Evolutionary conservation across 1,140 invertebrate species (phyloP).

Genomic region (Colletes latitarsis): DNA sequence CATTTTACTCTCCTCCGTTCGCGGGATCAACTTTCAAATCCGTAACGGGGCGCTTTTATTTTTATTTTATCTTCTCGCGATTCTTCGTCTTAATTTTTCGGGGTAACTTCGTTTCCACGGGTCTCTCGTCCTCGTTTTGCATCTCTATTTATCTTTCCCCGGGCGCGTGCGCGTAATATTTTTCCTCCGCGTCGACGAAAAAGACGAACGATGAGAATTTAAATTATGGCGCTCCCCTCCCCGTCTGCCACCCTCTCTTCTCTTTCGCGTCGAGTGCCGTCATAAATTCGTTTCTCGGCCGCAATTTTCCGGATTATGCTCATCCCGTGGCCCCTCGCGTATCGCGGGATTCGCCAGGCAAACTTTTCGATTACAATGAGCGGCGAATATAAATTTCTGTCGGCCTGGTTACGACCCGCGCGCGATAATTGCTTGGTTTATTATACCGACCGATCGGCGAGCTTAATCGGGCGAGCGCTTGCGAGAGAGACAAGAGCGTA

Average conservation of each 20-base stretch:
- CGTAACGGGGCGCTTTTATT: too few species aligned
- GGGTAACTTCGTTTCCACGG: not conserved
- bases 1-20: not conserved
- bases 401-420: too few species aligned
- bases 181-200: not conserved
- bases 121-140: not conserved
- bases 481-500: too few species aligned
- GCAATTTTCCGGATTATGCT: constrained; percentile 51
- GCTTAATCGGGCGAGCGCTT: not conserved
- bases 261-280: not conserved
- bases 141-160: not conserved
- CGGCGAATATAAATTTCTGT: constrained; percentile 2
- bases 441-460: not conserved
- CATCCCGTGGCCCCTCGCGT: constrained; percentile 7
- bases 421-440: not conserved
- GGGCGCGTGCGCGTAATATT: constrained; percentile 10
- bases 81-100: not conserved
- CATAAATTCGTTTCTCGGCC: constrained; percentile 44
- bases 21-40: not conserved
- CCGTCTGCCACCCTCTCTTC: too few species aligned
- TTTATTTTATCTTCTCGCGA: not conserved
- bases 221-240: constrained; percentile 26
- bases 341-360: not conserved
- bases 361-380: constrained; percentile 46
- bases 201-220: constrained; percentile 29